phyloP scores from a whole-genome alignment of 2,797 vertebrate genomes.

The Fistularia tabacaria region DNA sequence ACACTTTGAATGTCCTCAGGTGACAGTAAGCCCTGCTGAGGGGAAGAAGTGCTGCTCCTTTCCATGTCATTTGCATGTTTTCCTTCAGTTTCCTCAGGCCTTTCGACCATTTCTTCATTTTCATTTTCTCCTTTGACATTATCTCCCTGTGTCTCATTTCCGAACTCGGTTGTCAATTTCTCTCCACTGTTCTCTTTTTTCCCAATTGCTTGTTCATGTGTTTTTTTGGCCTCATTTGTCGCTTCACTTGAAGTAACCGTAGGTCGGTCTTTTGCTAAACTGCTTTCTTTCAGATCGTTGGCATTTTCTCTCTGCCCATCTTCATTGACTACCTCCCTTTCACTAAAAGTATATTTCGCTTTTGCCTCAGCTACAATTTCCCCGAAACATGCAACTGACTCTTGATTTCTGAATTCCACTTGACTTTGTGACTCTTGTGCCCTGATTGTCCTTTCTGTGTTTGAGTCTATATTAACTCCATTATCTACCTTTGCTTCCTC shows the following conservation, averaged over 20 bases:
- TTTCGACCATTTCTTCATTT: constrained; percentile 11
- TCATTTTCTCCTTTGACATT: neutral
- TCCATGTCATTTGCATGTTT: constrained; percentile 4
- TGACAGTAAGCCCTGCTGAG: constrained; percentile 49
- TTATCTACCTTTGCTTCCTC: constrained; percentile 2
- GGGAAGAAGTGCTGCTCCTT: constrained; percentile 16
- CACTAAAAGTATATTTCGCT: no score
- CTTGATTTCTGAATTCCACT: neutral
- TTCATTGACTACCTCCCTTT: no score
- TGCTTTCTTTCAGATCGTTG: neutral
- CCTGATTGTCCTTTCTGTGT: neutral
- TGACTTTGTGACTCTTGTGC: neutral
- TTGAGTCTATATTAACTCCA: no score
- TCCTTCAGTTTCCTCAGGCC: constrained; percentile 1
- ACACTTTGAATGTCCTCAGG: constrained; percentile 70
- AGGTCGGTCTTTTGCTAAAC: neutral
- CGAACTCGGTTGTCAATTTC: neutral
- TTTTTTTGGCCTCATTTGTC: constrained; percentile 4
- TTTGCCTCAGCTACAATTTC: no score
- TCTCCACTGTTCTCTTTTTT: constrained; percentile 6
- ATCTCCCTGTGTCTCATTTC: neutral
- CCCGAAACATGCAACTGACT: neutral
- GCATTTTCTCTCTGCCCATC: constrained; percentile 1
- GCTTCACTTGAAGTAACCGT: neutral
- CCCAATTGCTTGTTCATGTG: neutral